These are phyloP conservation scores for Calameuta idolon DNA, from an alignment of 2,888 invertebrate genomes.

Conservation along the genomic window DNA sequence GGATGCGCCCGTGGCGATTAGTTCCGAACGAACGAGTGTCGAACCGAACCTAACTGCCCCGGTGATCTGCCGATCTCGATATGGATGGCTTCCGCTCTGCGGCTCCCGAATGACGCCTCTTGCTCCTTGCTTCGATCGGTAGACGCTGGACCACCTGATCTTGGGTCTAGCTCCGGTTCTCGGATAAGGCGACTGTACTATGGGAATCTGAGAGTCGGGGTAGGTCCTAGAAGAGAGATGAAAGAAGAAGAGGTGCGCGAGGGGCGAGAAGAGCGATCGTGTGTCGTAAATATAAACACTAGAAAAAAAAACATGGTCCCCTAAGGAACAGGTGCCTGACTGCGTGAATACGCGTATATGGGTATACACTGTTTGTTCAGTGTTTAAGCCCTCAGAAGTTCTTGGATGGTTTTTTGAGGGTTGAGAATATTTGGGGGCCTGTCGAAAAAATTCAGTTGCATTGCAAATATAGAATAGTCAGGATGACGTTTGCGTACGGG, in stretches of 20 bases:
- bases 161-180: slow-evolving; percentile 12
- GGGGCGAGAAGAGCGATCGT: slow-evolving; percentile 8
- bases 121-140: slow-evolving; percentile 11
- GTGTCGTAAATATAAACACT: slow-evolving; percentile 6
- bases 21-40: slow-evolving; percentile 35
- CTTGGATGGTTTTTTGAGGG: background rate
- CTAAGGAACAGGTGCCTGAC: slow-evolving; percentile 8
- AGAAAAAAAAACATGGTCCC: slow-evolving; percentile 13
- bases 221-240: background rate
- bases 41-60: slow-evolving; percentile 32
- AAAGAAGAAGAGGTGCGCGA: background rate
- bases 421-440: too few species aligned
- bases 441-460: too few species aligned
- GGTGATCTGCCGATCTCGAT: slow-evolving; percentile 32
- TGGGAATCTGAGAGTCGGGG: slow-evolving; percentile 4
- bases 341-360: background rate
- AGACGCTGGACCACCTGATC: slow-evolving; percentile 22
- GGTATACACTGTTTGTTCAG: background rate
- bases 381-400: background rate
- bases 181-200: slow-evolving; percentile 18
- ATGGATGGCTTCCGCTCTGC: slow-evolving; percentile 35
- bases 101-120: slow-evolving; percentile 15
- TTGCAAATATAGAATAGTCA: too few species aligned
- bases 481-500: too few species aligned
- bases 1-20: slow-evolving; percentile 35